Evolutionary conservation across 2,888 invertebrate genomes (phyloP), one percentile per base, ranked within the genome.

Genomic region (Timema cristinae): DNA sequence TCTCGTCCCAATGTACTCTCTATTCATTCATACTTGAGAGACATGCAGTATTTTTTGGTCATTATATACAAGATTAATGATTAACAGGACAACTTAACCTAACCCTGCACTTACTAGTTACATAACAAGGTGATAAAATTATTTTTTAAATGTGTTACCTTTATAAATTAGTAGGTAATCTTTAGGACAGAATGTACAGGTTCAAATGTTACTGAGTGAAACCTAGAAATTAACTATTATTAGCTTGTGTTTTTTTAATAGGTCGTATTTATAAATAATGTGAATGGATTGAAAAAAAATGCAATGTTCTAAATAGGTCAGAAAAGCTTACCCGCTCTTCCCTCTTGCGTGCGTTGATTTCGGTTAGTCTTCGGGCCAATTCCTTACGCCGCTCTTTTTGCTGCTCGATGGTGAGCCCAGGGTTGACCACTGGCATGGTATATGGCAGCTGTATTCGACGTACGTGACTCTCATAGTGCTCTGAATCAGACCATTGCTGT

Each of bases 301-400:
- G 13, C 7, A 50, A 9, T n/a, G 49, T 13, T 50, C 6, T 15
- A n/a, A 69, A 15, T n/a, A 54, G 13, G n/a, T 54, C n/a, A 73
- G 68, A 9, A 66, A 49, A 66, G 51, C 76, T 76, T 78, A 87
- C 88, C 79, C 93, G 90, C 80, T 96, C 95, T 78, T 93, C 92
- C 75, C 96, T 85, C 80, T 95, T 93, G 68, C 93, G 88, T 0
- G 94, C 94, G 81, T 96, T 96, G 69, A 96, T 93, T 83, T 97
- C 96, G 68, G 94, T 88, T 70, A 97, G 83, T 48, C 96, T 86
- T 61, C 90, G 85, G 0, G 95, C 94, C 80, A 96, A 86, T 81
- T 96, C 96, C 72, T 91, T 90, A 76, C 95, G 90, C 73, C 94
- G 86, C 80, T 96, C 95, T 79, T 92, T 91, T 81, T 94, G 94